Percentiles rank a stretch among this genome's conserved stretches.
Conservation (phyloP, 2,113 vertebrate species). For the Diphyllodes magnificus region DNA sequence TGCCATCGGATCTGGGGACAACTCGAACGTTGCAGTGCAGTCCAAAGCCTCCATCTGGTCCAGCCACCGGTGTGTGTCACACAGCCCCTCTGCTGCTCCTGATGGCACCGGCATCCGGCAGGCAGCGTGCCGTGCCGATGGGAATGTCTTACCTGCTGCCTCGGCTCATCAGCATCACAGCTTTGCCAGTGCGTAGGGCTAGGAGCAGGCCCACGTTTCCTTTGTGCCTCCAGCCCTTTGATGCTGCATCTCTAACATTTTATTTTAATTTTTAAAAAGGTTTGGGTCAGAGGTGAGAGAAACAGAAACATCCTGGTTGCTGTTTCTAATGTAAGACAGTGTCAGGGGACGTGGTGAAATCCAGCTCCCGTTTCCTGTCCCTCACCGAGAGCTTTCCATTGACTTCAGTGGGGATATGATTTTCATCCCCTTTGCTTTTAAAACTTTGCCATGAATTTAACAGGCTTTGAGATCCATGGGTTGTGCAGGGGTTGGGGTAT, state of each 20-base stretch:
- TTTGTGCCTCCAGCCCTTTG: neutral
- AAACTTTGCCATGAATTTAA: neutral
- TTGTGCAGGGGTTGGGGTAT: neutral
- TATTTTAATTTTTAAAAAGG: neutral
- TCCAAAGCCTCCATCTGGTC: conserved; percentile 15
- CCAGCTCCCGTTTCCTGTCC: neutral
- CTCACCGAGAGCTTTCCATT: neutral
- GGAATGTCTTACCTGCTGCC: neutral
- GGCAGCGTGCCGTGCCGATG: fast-evolving
- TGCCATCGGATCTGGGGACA: neutral
- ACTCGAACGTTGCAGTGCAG: neutral
- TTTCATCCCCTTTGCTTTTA: neutral
- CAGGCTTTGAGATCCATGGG: neutral
- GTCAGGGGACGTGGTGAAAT: neutral
- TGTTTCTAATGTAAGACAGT: neutral
- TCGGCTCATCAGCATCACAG: neutral
- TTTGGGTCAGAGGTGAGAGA: neutral
- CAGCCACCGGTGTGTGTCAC: neutral
- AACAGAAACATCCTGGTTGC: neutral
- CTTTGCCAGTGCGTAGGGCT: neutral
- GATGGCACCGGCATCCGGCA: neutral
- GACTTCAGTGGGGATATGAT: neutral
- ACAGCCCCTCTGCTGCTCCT: neutral
- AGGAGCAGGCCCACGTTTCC: neutral
- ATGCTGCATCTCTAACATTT: neutral